These are phyloP conservation scores for Siphonodentalium dalli DNA, from an alignment of 2,888 invertebrate genomes.

Conservation along the genomic window DNA sequence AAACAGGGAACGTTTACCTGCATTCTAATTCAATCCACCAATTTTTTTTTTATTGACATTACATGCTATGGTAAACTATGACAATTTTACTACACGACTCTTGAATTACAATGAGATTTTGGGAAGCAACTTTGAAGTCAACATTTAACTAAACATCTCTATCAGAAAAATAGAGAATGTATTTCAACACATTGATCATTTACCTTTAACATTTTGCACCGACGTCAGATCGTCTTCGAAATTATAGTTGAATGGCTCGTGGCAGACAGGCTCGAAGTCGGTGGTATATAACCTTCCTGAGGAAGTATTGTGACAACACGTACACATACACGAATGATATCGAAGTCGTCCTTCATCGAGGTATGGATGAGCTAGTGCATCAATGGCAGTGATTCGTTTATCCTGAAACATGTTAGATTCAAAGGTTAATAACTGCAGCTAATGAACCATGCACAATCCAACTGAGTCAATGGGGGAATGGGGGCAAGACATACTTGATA, in stretches of 20 bases:
- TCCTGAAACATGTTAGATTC: slow-evolving; percentile 77
- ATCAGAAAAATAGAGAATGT: neutral
- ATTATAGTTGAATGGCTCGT: slow-evolving; percentile 90
- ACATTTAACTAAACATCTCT: neutral
- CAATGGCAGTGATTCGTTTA: slow-evolving; percentile 91
- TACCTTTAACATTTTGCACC: slow-evolving; percentile 80
- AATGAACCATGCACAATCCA: neutral
- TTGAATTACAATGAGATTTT: too few species aligned
- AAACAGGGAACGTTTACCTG: too few species aligned
- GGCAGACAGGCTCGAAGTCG: slow-evolving; percentile 91
- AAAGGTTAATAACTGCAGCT: neutral
- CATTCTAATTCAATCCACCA: too few species aligned
- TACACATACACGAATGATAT: slow-evolving; percentile 99
- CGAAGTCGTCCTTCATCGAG: slow-evolving; percentile 96
- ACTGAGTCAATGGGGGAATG: neutral
- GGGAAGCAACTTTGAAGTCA: too few species aligned
- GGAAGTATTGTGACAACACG: slow-evolving; percentile 86
- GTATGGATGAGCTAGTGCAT: slow-evolving; percentile 96
- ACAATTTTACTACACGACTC: too few species aligned
- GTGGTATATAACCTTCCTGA: slow-evolving; percentile 79
- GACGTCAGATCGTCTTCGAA: slow-evolving; percentile 93
- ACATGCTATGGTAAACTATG: too few species aligned
- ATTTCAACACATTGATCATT: neutral
- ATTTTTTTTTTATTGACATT: too few species aligned
- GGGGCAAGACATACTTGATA: too few species aligned